Evolutionary conservation across 92 coral and sea anemone species (phyloP), one percentile per base, ranked within the genome.

Genomic region (Bergia puertoricense): DNA sequence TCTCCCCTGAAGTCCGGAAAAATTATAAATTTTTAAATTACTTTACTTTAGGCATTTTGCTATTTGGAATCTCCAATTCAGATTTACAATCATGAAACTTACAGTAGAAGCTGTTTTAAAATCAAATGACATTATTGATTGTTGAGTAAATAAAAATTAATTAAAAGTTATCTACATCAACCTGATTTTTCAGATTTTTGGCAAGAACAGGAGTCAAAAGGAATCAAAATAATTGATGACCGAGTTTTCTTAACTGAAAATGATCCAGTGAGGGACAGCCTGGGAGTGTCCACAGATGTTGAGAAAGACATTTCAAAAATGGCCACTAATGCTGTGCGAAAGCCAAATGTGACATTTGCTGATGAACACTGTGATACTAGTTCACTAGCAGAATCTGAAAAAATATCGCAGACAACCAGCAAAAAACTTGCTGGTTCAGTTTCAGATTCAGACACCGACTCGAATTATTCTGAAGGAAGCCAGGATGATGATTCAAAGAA

Each of bases 131-230:
- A 54, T 54, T 8, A 81, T 62, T 85, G 6, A 56, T 71, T 71
- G 23, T 46, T 77, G 73, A 81, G 3, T 54, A 54, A 51, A 54
- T 39, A 36, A 5, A 84, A 41, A 10, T 54, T 15, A 38, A 2
- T 2, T 5, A 36, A 51, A 30, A 30, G 30, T 30, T 30, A 30
- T 30, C 30, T 30, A 0, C 54, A 54, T 10, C 39, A 10, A 80
- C 36, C 37, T 69, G 0, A 41, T 14, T 37, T 82, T 84, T 84
- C 78, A 84, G 87, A 84, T 50, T 84, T 45, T 48, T 84, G 71
- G 75, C 66, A 71, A 46, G 87, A 71, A 84, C 68, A 84, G 68
- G 66, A 69, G 45, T 44, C 44, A 72, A 72, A 20, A 48, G 87
- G 87, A 46, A 20, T 69, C 15, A 23, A 84, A 84, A 39, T 71